Percentiles rank a stretch among this genome's conserved stretches.
phyloP scores from a whole-genome alignment of 2,797 vertebrate genomes.

The Squalus acanthias region DNA sequence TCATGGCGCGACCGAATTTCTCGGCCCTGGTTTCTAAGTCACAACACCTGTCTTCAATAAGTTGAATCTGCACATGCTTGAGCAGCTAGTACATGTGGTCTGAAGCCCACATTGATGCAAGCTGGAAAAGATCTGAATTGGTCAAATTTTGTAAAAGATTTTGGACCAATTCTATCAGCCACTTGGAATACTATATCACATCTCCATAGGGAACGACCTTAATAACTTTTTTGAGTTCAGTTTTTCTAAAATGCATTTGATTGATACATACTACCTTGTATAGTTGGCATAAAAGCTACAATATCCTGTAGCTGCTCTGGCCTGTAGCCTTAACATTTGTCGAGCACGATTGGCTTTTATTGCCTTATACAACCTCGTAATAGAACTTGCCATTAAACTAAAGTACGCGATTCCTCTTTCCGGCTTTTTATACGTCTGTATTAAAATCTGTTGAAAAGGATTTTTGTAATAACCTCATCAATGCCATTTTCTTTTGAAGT shows the following conservation, averaged over 20 bases:
- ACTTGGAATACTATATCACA: neutral
- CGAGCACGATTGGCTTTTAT: neutral
- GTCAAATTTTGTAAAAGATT: neutral
- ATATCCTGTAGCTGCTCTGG: neutral
- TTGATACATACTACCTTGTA: neutral
- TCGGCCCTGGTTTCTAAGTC: neutral
- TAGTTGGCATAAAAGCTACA: neutral
- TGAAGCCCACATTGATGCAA: neutral
- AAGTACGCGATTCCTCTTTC: neutral
- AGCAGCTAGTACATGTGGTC: neutral
- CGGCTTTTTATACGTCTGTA: neutral
- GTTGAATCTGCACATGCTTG: neutral
- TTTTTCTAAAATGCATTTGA: neutral
- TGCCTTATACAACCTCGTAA: conserved; percentile 9
- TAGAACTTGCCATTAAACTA: neutral
- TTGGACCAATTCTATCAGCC: neutral
- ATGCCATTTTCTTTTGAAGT: neutral
- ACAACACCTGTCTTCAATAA: neutral
- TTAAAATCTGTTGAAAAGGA: conserved; percentile 7
- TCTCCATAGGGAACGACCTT: neutral
- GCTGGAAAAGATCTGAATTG: neutral
- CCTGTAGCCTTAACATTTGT: neutral
- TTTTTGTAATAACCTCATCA: conserved; percentile 3
- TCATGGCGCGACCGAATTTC: neutral
- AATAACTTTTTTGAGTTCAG: neutral